Conservation (phyloP, 2,113 vertebrate genomes). For the Grammomys dolichurus region DNA sequence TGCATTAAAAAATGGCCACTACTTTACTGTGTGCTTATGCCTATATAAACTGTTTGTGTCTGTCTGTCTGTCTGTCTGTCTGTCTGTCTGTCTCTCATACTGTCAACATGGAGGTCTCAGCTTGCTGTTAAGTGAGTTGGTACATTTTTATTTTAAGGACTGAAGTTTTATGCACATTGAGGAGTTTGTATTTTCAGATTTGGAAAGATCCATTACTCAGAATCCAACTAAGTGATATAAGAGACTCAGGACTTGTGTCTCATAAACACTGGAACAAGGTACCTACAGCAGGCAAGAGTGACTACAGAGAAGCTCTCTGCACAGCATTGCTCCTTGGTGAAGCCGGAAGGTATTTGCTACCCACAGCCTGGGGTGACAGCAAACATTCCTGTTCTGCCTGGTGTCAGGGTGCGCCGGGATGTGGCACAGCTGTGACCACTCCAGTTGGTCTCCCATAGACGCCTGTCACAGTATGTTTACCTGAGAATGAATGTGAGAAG, state of each 20-base stretch:
- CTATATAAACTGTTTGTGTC: slow-evolving; percentile 30
- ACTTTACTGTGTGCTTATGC: background rate
- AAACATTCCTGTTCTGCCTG: slow-evolving; percentile 93
- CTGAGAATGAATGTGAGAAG: slow-evolving; percentile 94
- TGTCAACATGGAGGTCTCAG: background rate
- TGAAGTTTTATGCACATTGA: background rate
- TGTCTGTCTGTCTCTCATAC: background rate
- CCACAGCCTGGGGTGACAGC: slow-evolving; percentile 93
- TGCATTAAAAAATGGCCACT: background rate
- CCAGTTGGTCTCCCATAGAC: slow-evolving; percentile 88
- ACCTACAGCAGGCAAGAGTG: slow-evolving; percentile 82
- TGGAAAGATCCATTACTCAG: background rate
- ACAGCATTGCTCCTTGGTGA: slow-evolving; percentile 87
- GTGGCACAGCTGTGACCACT: slow-evolving; percentile 92
- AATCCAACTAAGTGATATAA: background rate
- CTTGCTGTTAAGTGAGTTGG: background rate
- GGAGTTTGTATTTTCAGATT: slow-evolving; percentile 49
- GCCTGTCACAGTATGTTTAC: slow-evolving; percentile 92
- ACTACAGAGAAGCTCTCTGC: slow-evolving; percentile 87
- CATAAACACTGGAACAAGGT: slow-evolving; percentile 76
- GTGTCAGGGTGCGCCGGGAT: slow-evolving; percentile 89
- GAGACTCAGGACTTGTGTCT: slow-evolving; percentile 28
- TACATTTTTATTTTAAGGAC: background rate
- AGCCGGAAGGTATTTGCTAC: slow-evolving; percentile 91
- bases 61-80: too few relatives aligned